Base-by-base conservation (phyloP, 2,888 invertebrate genomes). In the Geophilus truncorum region DNA sequence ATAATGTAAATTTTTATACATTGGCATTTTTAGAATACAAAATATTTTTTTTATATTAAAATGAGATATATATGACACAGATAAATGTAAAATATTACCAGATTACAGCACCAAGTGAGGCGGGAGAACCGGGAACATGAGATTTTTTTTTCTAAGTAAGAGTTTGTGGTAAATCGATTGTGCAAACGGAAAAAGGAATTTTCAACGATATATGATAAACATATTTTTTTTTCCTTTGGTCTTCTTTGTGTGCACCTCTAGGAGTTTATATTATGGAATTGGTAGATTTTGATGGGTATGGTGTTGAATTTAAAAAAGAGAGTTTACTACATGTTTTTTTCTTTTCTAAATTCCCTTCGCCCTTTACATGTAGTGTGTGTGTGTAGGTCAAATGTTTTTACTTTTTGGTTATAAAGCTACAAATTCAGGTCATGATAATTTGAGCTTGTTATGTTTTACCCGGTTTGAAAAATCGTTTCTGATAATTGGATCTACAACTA, bases 121-220 rank as follows among this genome's bases (percentile, higher is more conserved):
- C n/a, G n/a, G 15, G 18, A 51, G 45, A 51, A 51, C 18, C 28
- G 70, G 28, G 70, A 25, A 70, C 70, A 70, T 70, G 28, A 25
- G 28, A 23, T 70, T 57, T 57, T 57, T 62, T 62, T 70, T 70
- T 70, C 3, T 70, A 28, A 28, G 28, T 28, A 70, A 70, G 70
- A 28, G 70, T 70, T 70, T 70, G 70, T 28, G 70, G 70, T 28
- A 70, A 70, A 70, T 70, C 70, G 70, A 70, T 70, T 70, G 70
- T 70, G 70, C 70, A 70, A 70, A 70, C 70, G 70, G 70, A 70
- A 70, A 70, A 70, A 70, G 28, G 25, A 70, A 70, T 28, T 70
- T 70, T 23, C 70, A 70, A 70, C 70, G 70, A 28, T 70, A 70
- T 70, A 70, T 70, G 57, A 25, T 70, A 70, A 70, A 70, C 70